Percentiles rank a stretch among this genome's conserved stretches.
Evolutionary conservation across 2,113 vertebrate species (phyloP).

Genomic region (Mixornis gularis): DNA sequence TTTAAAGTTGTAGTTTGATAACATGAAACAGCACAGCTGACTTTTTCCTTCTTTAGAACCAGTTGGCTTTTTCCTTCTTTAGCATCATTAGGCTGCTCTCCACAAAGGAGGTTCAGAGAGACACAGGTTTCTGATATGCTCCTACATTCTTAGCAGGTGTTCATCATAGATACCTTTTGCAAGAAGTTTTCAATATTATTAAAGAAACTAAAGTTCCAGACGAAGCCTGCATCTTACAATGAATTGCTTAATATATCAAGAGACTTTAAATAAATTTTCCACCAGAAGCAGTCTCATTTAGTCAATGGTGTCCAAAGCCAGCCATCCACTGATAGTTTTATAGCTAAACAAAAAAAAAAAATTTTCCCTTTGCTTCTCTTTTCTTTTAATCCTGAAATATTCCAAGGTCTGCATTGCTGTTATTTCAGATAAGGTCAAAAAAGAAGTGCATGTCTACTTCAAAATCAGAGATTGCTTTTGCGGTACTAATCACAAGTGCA

Average conservation of each 20-base stretch:
- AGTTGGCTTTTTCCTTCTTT: not conserved
- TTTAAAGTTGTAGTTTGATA: not conserved
- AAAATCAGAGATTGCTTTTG: not conserved
- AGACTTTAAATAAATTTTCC: not conserved
- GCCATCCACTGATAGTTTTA: not conserved
- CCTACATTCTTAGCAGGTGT: not conserved
- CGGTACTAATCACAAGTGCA: not conserved
- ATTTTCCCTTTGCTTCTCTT: not conserved
- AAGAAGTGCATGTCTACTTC: not conserved
- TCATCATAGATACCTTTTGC: not conserved
- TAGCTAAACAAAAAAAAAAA: not conserved
- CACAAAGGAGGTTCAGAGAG: not conserved
- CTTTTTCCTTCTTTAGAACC: not conserved
- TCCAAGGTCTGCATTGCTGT: not conserved
- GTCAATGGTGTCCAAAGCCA: not conserved
- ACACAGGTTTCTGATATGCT: not conserved
- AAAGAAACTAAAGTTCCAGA: not conserved
- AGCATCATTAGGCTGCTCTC: not conserved
- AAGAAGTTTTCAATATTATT: not conserved
- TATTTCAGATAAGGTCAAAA: not conserved
- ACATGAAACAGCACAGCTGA: not conserved
- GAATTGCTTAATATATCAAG: not conserved
- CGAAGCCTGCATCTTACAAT: not conserved
- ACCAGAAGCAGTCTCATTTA: not conserved
- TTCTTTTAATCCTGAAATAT: not conserved